These are phyloP conservation scores for Xenotilapia leptura DNA, from an alignment of 2,113 vertebrate species.

Conservation along the genomic window DNA sequence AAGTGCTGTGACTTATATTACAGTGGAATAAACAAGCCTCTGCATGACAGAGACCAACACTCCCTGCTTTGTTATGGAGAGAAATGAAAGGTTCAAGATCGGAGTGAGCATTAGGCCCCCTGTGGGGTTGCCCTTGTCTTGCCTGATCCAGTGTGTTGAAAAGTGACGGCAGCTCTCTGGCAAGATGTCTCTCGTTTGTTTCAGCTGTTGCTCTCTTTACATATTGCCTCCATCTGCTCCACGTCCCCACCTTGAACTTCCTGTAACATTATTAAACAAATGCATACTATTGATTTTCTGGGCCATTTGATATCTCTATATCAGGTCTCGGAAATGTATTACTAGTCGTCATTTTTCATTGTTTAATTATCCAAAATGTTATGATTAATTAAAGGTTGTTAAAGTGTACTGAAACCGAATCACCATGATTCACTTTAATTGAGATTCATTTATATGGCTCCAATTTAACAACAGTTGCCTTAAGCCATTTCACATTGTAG, in stretches of 20 bases:
- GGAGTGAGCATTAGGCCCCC: conserved; percentile 36
- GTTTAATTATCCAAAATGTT: conserved; percentile 21
- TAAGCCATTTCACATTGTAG: neutral
- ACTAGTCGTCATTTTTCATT: neutral
- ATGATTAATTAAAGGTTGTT: conserved; percentile 23
- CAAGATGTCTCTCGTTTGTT: conserved; percentile 54
- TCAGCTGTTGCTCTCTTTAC: conserved; percentile 42
- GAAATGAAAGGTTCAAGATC: conserved; percentile 48
- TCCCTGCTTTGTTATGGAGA: conserved; percentile 37
- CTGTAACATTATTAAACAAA: conserved; percentile 31
- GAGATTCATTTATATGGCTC: neutral
- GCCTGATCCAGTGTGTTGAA: conserved; percentile 56
- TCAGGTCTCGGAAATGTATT: conserved; percentile 10
- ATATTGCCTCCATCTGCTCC: conserved; percentile 47
- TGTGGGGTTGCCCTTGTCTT: conserved; percentile 54
- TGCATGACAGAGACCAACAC: conserved; percentile 26
- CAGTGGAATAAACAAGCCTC: conserved; percentile 13
- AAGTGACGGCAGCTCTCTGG: conserved; percentile 49
- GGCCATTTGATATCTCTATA: conserved; percentile 27
- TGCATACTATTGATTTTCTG: conserved; percentile 18
- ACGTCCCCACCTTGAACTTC: conserved; percentile 35
- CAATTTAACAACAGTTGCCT: neutral
- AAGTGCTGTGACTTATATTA: neutral
- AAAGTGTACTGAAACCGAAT: conserved; percentile 13
- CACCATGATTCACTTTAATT: neutral